A percentile compares a stretch with the other conserved stretches of the same genome.
Evolutionary conservation across 2,888 invertebrate genomes (phyloP).

Genomic region (Hirudinaria manillensis): DNA sequence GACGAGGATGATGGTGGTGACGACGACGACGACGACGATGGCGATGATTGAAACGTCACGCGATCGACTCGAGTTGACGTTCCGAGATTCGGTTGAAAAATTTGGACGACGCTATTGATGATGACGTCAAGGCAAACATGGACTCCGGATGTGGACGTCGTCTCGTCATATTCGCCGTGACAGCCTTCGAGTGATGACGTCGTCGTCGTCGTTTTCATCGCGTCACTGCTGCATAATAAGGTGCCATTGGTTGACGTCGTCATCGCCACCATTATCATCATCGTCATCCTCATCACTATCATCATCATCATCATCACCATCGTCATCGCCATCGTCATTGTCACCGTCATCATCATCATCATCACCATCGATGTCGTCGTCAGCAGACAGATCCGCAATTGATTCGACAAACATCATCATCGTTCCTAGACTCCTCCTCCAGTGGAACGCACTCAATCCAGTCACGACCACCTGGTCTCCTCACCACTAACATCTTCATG

Average conservation of each 20-base stretch:
- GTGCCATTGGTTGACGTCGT: not conserved
- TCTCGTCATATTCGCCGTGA: not conserved
- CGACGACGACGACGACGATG: slow-evolving; percentile 27
- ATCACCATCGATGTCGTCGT: not conserved
- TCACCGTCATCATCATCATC: slow-evolving; percentile 3
- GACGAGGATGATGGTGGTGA: slow-evolving; percentile 16
- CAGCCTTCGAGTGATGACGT: not conserved
- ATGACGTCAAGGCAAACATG: not conserved
- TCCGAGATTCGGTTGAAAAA: not conserved
- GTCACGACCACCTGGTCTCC: not conserved
- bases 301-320: slow-evolving; percentile 1
- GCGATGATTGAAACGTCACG: not conserved
- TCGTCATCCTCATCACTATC: not conserved
- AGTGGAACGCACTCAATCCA: not conserved
- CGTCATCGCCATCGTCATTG: not conserved
- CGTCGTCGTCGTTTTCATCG: not conserved
- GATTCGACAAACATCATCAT: slow-evolving; percentile 5
- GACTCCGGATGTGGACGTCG: not conserved
- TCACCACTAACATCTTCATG: not conserved
- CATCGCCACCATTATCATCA: not conserved
- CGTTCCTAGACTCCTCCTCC: not conserved
- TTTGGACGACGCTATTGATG: not conserved
- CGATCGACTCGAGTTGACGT: too few relatives aligned
- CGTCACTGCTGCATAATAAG: too few relatives aligned
- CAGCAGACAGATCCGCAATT: not conserved